These are phyloP conservation scores for Diglossa brunneiventris DNA, from an alignment of 2,113 vertebrate species.

Conservation along the genomic window DNA sequence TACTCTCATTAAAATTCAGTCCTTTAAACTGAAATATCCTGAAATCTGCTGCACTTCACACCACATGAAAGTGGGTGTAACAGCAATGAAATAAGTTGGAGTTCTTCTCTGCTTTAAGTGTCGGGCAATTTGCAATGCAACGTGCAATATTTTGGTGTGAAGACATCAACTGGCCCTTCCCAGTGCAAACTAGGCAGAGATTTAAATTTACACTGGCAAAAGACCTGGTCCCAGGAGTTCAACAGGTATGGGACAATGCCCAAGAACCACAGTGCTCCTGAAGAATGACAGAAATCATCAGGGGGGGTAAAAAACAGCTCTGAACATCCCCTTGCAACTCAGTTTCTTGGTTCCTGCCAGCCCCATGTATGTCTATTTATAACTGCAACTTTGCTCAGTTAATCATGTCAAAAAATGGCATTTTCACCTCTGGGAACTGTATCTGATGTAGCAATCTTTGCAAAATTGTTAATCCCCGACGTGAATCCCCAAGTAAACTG, in stretches of 20 bases:
- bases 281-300: neutral
- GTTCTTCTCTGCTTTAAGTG: conserved; percentile 19
- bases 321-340: neutral
- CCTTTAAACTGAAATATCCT: conserved; percentile 46
- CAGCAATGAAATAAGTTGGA: conserved; percentile 39
- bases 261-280: neutral
- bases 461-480: conserved; percentile 13
- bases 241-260: neutral
- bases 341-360: neutral
- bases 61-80: conserved; percentile 63
- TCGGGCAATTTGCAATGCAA: conserved; percentile 7
- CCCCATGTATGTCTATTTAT: conserved; percentile 12
- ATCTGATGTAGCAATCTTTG: neutral
- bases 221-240: neutral
- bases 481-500: conserved; percentile 39
- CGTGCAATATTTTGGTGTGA: conserved; percentile 16
- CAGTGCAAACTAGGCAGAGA: neutral
- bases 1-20: conserved; percentile 53
- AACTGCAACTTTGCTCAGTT: conserved; percentile 13
- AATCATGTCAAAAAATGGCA: conserved; percentile 30
- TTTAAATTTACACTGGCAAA: neutral
- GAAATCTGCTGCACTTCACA: conserved; percentile 62
- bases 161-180: neutral
- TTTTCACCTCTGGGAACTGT: conserved; percentile 6
- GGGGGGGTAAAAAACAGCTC: neutral